Evolutionary conservation across 2,888 invertebrate species (phyloP).

Genomic region (Pinctada fucata): DNA sequence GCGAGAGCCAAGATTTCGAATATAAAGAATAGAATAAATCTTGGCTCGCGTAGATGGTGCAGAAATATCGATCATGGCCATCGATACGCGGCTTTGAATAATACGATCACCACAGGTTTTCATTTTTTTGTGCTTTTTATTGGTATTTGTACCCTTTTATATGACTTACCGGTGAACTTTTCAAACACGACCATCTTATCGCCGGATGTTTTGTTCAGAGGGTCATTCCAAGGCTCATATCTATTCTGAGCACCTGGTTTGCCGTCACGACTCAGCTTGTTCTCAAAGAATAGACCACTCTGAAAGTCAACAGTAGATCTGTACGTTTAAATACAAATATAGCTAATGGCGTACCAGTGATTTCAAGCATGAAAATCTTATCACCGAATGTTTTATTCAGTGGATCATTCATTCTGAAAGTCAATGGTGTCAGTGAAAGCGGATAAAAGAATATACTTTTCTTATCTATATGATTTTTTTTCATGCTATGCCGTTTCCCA

Average conservation of each 20-base stretch:
- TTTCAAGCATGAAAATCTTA: background rate
- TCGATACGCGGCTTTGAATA: no score
- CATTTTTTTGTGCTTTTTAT: no score
- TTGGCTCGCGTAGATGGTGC: no score
- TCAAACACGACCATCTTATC: slow-evolving; percentile 38
- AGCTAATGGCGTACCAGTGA: background rate
- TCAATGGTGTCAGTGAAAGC: no score
- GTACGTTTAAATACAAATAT: background rate
- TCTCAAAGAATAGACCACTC: slow-evolving; percentile 30
- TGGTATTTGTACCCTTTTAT: no score
- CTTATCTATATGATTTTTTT: no score
- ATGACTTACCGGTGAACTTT: slow-evolving; percentile 38
- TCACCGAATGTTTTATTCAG: background rate
- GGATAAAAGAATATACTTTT: no score
- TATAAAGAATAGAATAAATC: no score
- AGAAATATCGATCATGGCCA: no score
- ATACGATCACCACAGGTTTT: no score
- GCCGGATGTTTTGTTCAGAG: slow-evolving; percentile 34
- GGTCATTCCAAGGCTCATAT: slow-evolving; percentile 39
- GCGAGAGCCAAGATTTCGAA: no score
- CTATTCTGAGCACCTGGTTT: slow-evolving; percentile 24
- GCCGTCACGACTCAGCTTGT: background rate
- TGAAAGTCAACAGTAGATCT: background rate
- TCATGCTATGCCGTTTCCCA: no score
- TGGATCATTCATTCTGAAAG: background rate